Percentiles rank a stretch among this genome's conserved stretches.
These are phyloP conservation scores for Archips crataeganus DNA, from an alignment of 2,888 invertebrate genomes.

Conservation along the genomic window DNA sequence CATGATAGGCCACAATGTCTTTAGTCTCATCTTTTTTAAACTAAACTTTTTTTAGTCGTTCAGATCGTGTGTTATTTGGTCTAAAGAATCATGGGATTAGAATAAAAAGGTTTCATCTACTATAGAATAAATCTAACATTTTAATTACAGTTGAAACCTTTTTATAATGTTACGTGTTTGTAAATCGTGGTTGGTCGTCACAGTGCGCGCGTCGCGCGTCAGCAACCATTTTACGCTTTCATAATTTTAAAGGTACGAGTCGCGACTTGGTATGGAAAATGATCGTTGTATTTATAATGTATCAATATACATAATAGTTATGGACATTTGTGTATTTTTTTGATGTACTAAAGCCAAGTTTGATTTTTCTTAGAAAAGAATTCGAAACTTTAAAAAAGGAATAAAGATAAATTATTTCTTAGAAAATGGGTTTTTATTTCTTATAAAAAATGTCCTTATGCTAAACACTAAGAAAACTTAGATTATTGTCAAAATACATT, in stretches of 20 bases:
- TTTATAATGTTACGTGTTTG: background rate
- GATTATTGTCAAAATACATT: conserved; percentile 48
- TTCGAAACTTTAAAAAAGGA: conserved; percentile 82
- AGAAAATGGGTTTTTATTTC: conserved; percentile 45
- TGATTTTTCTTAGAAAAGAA: conserved; percentile 84
- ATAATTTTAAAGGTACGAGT: conserved; percentile 62
- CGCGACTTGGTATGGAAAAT: conserved; percentile 61
- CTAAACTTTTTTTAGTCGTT: background rate
- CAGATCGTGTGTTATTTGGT: too few species aligned
- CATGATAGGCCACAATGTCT: background rate
- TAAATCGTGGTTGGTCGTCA: conserved; percentile 14
- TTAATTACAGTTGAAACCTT: background rate
- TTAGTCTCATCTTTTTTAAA: background rate
- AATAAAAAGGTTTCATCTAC: background rate
- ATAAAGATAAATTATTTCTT: conserved; percentile 85
- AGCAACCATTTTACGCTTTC: conserved; percentile 61
- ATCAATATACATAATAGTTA: conserved; percentile 65
- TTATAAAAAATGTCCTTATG: conserved; percentile 37
- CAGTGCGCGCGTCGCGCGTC: conserved; percentile 22
- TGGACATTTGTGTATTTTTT: conserved; percentile 84
- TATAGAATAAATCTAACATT: too few species aligned
- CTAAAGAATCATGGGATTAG: background rate
- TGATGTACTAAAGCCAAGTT: conserved; percentile 84
- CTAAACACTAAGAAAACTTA: conserved; percentile 28
- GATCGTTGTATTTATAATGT: conserved; percentile 74